A percentile compares a stretch with the other conserved stretches of the same genome.
Evolutionary conservation across 2,113 vertebrate genomes (phyloP).

Genomic region (Plestiodon gilberti): DNA sequence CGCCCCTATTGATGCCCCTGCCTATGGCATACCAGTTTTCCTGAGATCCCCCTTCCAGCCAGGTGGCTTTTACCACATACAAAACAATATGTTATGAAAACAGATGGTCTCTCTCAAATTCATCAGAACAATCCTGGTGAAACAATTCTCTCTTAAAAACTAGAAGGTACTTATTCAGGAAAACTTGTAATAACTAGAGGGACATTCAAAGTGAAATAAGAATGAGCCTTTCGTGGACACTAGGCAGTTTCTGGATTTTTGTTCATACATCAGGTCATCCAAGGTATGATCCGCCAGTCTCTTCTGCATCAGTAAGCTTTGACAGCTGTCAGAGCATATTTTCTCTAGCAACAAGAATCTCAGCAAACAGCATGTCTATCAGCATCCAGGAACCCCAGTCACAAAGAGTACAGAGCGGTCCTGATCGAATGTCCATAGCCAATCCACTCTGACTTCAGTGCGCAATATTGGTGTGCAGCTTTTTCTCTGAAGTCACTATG

Average conservation of each 20-base stretch:
- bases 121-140: background rate
- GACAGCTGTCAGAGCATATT: background rate
- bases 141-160: background rate
- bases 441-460: background rate
- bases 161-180: background rate
- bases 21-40: too few relatives aligned
- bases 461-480: background rate
- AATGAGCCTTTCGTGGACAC: background rate
- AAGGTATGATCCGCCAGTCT: background rate
- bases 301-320: constrained; percentile 1
- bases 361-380: background rate
- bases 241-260: background rate
- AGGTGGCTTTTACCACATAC: background rate
- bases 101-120: background rate
- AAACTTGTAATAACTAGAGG: background rate
- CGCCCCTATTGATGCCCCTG: too few relatives aligned
- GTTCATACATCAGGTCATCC: background rate
- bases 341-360: background rate
- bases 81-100: background rate
- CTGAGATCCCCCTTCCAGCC: background rate
- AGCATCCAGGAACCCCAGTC: background rate
- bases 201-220: background rate
- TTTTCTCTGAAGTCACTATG: background rate
- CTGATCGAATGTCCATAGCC: background rate
- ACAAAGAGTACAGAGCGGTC: background rate